Conservation (phyloP, 2,888 invertebrate species). For the Sarcophaga carnaria region DNA sequence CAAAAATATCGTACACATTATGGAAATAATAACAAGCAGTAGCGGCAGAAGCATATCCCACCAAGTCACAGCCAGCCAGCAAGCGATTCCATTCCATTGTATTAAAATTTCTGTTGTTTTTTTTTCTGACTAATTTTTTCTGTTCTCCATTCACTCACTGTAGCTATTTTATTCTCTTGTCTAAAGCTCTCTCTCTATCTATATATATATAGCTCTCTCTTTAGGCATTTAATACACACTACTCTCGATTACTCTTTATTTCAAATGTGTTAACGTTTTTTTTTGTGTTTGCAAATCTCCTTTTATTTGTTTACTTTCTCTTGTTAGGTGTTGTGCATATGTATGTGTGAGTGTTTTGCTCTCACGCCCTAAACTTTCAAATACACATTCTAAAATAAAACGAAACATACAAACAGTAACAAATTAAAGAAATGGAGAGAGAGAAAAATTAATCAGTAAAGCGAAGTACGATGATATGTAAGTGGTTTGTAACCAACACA, state of each 20-base stretch:
- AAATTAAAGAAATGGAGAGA: no score
- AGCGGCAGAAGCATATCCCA: no score
- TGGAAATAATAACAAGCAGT: no score
- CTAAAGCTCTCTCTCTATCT: no score
- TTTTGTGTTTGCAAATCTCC: conserved; percentile 23
- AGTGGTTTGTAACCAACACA: conserved; percentile 23
- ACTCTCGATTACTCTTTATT: no score
- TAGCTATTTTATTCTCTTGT: no score
- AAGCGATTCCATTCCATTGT: conserved; percentile 48
- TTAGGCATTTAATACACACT: no score
- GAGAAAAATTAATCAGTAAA: background rate
- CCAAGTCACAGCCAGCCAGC: conserved; percentile 8
- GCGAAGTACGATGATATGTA: conserved; percentile 3
- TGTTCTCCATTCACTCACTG: no score
- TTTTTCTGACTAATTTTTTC: background rate
- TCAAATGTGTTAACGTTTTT: background rate
- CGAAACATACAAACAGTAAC: background rate
- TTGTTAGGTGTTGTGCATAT: background rate
- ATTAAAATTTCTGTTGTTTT: conserved; percentile 25
- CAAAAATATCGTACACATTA: background rate
- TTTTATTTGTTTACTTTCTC: conserved; percentile 24
- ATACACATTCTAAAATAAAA: conserved; percentile 24
- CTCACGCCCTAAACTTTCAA: conserved; percentile 64
- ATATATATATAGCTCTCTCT: no score
- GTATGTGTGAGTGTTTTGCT: background rate